Evolutionary conservation across 2,888 invertebrate species (phyloP).

Genomic region (Calliphora vomitoria): DNA sequence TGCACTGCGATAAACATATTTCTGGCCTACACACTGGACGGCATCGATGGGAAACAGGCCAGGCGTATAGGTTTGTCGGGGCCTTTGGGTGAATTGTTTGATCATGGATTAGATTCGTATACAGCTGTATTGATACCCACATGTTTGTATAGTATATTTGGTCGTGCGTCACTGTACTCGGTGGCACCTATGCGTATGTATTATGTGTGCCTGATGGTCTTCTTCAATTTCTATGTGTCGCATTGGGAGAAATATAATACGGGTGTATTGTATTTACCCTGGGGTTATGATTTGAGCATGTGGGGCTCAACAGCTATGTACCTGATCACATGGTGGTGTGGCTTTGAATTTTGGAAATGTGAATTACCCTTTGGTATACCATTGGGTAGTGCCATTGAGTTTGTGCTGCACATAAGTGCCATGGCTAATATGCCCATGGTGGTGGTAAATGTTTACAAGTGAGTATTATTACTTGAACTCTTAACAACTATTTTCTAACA

Average conservation of each 20-base stretch:
- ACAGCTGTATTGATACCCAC: conserved; percentile 97
- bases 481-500: conserved; percentile 29
- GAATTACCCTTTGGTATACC: conserved; percentile 89
- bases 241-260: conserved; percentile 99
- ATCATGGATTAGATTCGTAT: conserved; percentile 98
- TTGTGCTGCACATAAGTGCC: conserved; percentile 93
- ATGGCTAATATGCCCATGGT: conserved; percentile 95
- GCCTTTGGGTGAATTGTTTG: conserved; percentile 98
- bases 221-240: conserved; percentile 97
- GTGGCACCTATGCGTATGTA: conserved; percentile 93
- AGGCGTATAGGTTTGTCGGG: conserved; percentile 96
- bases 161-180: conserved; percentile 88
- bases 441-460: conserved; percentile 95
- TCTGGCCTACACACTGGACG: conserved; percentile 98
- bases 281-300: conserved; percentile 99
- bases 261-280: conserved; percentile 96
- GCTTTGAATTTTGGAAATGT: conserved; percentile 94
- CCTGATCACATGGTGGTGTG: conserved; percentile 87
- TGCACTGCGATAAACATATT: conserved; percentile 96
- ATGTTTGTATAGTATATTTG: conserved; percentile 97
- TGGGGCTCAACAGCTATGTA: conserved; percentile 88
- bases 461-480: conserved; percentile 82
- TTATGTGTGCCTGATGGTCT: conserved; percentile 95
- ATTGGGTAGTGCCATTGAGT: conserved; percentile 93
- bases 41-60: conserved; percentile 99